These are phyloP conservation scores for Centropristis striata DNA, from an alignment of 2,113 vertebrate genomes.

Conservation along the genomic window DNA sequence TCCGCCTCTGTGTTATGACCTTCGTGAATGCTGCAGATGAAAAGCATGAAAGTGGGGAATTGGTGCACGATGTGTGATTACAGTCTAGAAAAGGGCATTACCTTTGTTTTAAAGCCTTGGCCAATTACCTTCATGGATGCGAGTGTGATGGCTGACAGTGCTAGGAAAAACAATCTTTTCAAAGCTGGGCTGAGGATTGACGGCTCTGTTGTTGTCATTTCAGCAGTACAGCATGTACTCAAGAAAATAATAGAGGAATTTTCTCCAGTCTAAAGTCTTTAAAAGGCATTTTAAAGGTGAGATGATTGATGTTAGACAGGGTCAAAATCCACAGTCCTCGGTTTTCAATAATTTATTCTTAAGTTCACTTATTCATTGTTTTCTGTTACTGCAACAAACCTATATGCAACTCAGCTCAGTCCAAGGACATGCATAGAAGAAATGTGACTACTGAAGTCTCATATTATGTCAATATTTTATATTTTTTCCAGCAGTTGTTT, in stretches of 20 bases:
- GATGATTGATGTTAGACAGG: neutral
- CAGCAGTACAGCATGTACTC: no score
- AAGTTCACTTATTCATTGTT: neutral
- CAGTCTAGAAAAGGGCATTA: neutral
- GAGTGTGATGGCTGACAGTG: neutral
- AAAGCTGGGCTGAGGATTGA: neutral
- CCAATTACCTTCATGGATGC: neutral
- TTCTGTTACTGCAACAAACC: neutral
- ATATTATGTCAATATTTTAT: no score
- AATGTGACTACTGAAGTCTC: neutral
- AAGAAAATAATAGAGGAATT: no score
- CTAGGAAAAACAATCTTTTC: neutral
- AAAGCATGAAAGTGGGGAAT: neutral
- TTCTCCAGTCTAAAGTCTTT: no score
- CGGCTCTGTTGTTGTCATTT: neutral
- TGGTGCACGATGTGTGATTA: conserved; percentile 3
- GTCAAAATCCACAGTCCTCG: neutral
- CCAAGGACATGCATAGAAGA: neutral
- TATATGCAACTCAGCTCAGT: neutral
- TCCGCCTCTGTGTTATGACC: conserved; percentile 7
- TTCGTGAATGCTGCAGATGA: conserved; percentile 5
- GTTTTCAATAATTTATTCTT: neutral
- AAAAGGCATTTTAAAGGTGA: neutral
- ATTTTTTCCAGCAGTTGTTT: no score
- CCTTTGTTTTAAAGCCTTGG: neutral